Conservation (phyloP, 2,113 vertebrate genomes). For the Oryzias melastigma region DNA sequence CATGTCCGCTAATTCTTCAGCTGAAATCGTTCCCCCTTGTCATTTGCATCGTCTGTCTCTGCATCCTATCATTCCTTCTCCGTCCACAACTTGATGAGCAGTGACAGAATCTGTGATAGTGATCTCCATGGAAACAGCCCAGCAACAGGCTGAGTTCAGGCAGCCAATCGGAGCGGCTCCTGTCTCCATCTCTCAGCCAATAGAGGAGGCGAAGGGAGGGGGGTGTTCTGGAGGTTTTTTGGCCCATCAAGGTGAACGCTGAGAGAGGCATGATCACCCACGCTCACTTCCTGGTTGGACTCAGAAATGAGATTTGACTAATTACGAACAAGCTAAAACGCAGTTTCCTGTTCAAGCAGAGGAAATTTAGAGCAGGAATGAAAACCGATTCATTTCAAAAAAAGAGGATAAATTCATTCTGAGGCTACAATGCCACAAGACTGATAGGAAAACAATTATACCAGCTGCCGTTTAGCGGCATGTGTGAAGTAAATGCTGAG, state of each 20-base stretch:
- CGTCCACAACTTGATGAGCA: conserved; percentile 6
- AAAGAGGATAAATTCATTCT: background rate
- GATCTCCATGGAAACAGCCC: conserved; percentile 77
- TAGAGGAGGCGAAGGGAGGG: conserved; percentile 22
- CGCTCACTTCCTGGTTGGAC: conserved; percentile 46
- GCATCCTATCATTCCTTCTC: conserved; percentile 5
- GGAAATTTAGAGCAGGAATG: background rate
- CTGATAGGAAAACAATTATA: conserved; percentile 2
- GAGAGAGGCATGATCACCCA: conserved; percentile 31
- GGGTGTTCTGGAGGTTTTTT: conserved; percentile 6
- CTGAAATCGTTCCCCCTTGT: conserved; percentile 14
- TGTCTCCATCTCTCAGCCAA: conserved; percentile 52
- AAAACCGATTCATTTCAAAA: background rate
- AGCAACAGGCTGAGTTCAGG: conserved; percentile 69
- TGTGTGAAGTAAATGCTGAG: conserved; percentile 1
- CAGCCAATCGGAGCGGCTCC: conserved; percentile 55
- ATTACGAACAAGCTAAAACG: too few species aligned
- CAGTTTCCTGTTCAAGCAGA: background rate
- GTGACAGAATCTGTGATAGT: conserved; percentile 32
- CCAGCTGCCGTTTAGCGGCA: background rate
- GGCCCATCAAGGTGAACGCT: conserved; percentile 63
- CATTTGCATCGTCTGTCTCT: conserved; percentile 26
- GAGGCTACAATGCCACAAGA: background rate
- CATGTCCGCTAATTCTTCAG: conserved; percentile 1
- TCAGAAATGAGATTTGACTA: background rate